Evolutionary conservation across 2,888 invertebrate genomes (phyloP), one percentile per base, ranked within the genome.

Genomic region (Pachydiplax longipennis): DNA sequence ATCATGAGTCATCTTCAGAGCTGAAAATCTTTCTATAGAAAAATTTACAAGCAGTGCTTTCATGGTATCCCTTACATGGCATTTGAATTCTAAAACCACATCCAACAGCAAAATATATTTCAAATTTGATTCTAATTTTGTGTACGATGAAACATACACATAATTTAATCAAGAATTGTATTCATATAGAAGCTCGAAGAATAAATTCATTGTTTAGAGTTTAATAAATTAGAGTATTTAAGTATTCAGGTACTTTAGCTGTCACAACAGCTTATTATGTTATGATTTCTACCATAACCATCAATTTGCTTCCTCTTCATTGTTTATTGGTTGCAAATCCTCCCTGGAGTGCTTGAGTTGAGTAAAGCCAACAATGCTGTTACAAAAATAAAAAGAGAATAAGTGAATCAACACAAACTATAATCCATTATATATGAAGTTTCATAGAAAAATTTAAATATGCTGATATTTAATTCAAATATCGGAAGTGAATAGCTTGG

Each of bases 341-440:
- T 37, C 35, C 6, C 87, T 87, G 8, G 61, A 87, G 87, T 87
- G 40, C 35, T 87, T 87, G 8, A 87, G 61, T n/a, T 87, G 65
- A 22, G 25, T 61, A 4, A 87, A 6, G 4, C 61, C 65, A 31
- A 87, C 37, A 61, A 87, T 87, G 87, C 87, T 87, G 87, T 87
- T 61, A 31, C 18, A 73, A 73, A 73, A 31, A 15, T 8, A 73
- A 4, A 6, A n/a, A 35, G 15, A 35, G 31, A 18, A 53, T 48
- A 53, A 61, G 25, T 53, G 48, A 83, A 22, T 65, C 44, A 81
- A 44, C 44, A 44, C 6, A 10, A 0, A 44, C 8, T 44, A 81
- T 31, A 0, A 25, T 6, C n/a, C 25, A 65, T 25, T 25, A 65
- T 15, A 22, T 65, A 65, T 37, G 5, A 0, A 73, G 2, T 73